Conservation (phyloP, 1,140 invertebrate genomes). For the Panagrolaimus sp. region DNA sequence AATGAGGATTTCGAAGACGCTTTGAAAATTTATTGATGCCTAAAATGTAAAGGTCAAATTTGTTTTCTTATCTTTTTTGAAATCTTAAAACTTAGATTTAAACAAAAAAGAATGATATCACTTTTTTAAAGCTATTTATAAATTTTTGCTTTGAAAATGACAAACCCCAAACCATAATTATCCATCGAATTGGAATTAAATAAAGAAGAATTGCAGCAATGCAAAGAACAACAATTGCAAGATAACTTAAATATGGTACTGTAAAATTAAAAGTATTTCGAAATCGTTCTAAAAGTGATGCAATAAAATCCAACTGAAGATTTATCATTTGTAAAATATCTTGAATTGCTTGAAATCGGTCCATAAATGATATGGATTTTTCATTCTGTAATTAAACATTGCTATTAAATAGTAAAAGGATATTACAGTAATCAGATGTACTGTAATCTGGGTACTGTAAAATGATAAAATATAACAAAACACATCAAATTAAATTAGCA, state of each 20-base stretch:
- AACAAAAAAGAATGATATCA: constrained; percentile 20
- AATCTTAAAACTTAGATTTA: too few relatives aligned
- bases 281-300: constrained; percentile 50
- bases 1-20: constrained; percentile 82
- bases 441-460: background rate
- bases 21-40: constrained; percentile 88
- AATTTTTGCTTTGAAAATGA: background rate
- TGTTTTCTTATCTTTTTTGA: background rate
- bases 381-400: too few relatives aligned
- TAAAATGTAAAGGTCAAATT: constrained; percentile 40
- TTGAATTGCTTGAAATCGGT: constrained; percentile 27
- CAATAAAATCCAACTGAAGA: constrained; percentile 44
- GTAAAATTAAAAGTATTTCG: constrained; percentile 83
- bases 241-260: constrained; percentile 86
- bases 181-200: constrained; percentile 79
- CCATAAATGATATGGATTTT: background rate
- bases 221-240: constrained; percentile 70
- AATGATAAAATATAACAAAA: background rate
- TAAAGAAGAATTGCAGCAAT: constrained; percentile 72
- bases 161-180: constrained; percentile 86
- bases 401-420: too few relatives aligned
- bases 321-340: constrained; percentile 51
- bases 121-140: background rate
- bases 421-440: background rate
- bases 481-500: background rate